These are phyloP conservation scores for Enteromius unitaeniatus DNA, from an alignment of 2,797 vertebrate genomes.

Conservation along the genomic window DNA sequence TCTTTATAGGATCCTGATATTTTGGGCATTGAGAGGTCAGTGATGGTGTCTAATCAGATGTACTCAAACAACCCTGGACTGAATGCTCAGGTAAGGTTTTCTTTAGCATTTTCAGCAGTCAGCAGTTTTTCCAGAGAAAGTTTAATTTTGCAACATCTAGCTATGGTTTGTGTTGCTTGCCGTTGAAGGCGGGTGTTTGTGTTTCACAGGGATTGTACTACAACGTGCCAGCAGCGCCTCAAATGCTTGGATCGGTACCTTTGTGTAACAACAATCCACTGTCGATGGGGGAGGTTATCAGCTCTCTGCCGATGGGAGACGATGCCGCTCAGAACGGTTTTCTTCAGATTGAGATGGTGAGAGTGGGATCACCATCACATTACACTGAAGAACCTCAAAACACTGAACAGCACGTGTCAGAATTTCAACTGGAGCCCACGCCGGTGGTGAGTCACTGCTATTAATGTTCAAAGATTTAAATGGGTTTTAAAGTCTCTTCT, in stretches of 20 bases:
- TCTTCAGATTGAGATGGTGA: conserved; percentile 57
- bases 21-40: background rate
- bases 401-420: background rate
- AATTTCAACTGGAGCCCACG: background rate
- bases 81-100: conserved; percentile 42
- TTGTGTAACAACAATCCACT: background rate
- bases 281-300: background rate
- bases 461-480: background rate
- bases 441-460: conserved; percentile 56
- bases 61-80: conserved; percentile 46
- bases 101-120: background rate
- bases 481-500: background rate
- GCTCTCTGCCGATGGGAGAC: conserved; percentile 37
- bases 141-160: background rate
- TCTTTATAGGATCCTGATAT: conserved; percentile 5
- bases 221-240: conserved; percentile 24
- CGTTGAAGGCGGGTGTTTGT: background rate
- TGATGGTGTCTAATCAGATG: conserved; percentile 34
- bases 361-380: conserved; percentile 24
- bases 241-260: conserved; percentile 29
- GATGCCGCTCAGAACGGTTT: conserved; percentile 43
- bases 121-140: background rate
- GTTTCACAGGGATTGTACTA: conserved; percentile 42
- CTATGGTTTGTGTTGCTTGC: too few species aligned
- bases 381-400: conserved; percentile 8